Evolutionary conservation across 2,888 invertebrate genomes (phyloP).

Genomic region (Zeuzera pyrina): DNA sequence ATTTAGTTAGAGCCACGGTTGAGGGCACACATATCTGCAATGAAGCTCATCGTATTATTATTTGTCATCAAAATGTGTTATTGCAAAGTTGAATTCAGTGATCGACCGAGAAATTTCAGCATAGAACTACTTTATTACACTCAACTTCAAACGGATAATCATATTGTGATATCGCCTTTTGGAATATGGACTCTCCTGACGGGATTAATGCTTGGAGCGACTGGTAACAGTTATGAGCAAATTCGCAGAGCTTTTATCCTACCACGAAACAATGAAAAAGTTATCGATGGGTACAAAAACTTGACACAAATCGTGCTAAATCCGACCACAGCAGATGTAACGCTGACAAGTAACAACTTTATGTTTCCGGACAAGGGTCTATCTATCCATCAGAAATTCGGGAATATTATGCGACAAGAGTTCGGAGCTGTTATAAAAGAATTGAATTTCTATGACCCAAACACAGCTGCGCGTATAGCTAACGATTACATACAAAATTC

Average conservation of each 20-base stretch:
- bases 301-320: conserved; percentile 39
- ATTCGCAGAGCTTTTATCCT: conserved; percentile 44
- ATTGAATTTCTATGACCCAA: conserved; percentile 48
- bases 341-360: conserved; percentile 48
- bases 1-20: no score
- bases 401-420: conserved; percentile 32
- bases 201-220: conserved; percentile 51
- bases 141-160: background rate
- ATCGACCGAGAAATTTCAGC: background rate
- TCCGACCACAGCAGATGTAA: conserved; percentile 40
- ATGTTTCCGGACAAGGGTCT: conserved; percentile 54
- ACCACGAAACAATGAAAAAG: conserved; percentile 29
- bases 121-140: background rate
- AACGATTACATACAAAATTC: conserved; percentile 49
- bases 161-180: conserved; percentile 67
- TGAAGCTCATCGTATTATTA: no score
- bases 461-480: conserved; percentile 39
- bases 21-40: no score
- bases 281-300: conserved; percentile 40
- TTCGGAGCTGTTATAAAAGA: conserved; percentile 48
- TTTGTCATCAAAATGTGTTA: no score
- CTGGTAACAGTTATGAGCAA: conserved; percentile 42
- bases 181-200: conserved; percentile 71
- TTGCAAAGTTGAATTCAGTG: no score
- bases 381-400: conserved; percentile 33